Conservation (phyloP, 2,113 vertebrate species). For the Gnathonemus echidnorhynchus region DNA sequence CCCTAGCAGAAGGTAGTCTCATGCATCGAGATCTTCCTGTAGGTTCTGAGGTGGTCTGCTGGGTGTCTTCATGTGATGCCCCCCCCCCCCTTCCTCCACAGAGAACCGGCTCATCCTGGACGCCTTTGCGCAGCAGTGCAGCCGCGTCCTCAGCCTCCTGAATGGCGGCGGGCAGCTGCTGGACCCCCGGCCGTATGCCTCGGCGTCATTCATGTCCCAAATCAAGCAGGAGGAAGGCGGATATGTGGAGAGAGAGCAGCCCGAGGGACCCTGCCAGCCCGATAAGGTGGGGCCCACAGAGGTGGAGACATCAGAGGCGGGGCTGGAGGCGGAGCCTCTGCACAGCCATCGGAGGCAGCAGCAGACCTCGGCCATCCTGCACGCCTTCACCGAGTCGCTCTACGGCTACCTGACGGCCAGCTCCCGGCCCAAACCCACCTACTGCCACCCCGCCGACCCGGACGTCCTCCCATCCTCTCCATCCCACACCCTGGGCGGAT, state of each 20-base stretch:
- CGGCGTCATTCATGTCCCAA: constrained; percentile 70
- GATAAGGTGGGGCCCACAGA: constrained; percentile 67
- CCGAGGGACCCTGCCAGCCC: constrained; percentile 62
- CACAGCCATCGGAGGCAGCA: constrained; percentile 83
- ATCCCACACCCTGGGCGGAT: constrained; percentile 80
- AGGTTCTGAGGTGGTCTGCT: background rate
- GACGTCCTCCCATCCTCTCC: constrained; percentile 74
- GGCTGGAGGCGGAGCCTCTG: constrained; percentile 72
- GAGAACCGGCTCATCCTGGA: constrained; percentile 94
- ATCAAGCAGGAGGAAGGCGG: constrained; percentile 83
- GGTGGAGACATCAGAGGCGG: constrained; percentile 70
- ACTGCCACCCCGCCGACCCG: constrained; percentile 66
- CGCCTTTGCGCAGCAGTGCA: constrained; percentile 96
- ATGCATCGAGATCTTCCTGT: no score
- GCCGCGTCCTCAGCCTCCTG: constrained; percentile 90
- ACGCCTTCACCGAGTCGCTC: constrained; percentile 93
- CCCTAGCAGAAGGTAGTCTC: background rate
- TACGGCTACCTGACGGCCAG: constrained; percentile 90
- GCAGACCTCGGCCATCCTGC: constrained; percentile 86
- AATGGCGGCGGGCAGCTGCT: constrained; percentile 88
- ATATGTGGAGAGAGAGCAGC: constrained; percentile 49
- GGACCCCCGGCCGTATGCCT: constrained; percentile 67
- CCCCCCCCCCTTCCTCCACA: constrained; percentile 42
- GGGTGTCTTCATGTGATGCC: background rate
- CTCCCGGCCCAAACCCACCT: constrained; percentile 72